Evolutionary conservation across 2,797 vertebrate species (phyloP).

Genomic region (Notamacropus eugenii): DNA sequence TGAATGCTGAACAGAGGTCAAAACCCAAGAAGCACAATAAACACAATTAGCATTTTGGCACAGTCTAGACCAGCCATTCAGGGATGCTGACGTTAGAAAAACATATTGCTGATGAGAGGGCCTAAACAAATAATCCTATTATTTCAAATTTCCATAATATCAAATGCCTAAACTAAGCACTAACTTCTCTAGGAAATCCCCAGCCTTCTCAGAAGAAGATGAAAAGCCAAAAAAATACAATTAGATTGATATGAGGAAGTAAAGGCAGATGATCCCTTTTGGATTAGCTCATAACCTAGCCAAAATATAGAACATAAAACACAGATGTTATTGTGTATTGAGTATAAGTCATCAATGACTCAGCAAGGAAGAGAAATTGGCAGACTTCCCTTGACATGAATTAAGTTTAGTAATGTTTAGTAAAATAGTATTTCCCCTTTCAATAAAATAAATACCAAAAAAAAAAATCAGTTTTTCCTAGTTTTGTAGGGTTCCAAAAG

Average conservation of each 20-base stretch:
- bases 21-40: background rate
- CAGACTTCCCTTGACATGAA: constrained; percentile 28
- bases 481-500: background rate
- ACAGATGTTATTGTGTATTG: constrained; percentile 49
- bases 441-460: constrained; percentile 35
- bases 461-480: background rate
- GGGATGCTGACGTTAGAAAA: background rate
- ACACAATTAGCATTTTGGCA: background rate
- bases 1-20: background rate
- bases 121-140: constrained; percentile 26
- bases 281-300: constrained; percentile 14
- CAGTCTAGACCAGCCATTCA: background rate
- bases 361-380: constrained; percentile 28
- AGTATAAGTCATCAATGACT: constrained; percentile 44
- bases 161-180: background rate
- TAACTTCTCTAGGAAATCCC: background rate
- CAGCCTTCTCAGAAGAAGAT: background rate
- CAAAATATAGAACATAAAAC: constrained; percentile 28
- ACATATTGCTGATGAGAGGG: background rate
- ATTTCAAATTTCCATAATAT: constrained; percentile 27
- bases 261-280: constrained; percentile 43
- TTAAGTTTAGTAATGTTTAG: constrained; percentile 6
- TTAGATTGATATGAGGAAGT: constrained; percentile 15
- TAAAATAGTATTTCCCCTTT: constrained; percentile 23
- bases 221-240: background rate